A percentile compares a stretch with the other conserved stretches of the same genome.
These are phyloP conservation scores for Ferdinandea cuprea DNA, from an alignment of 2,888 invertebrate species.

Conservation along the genomic window DNA sequence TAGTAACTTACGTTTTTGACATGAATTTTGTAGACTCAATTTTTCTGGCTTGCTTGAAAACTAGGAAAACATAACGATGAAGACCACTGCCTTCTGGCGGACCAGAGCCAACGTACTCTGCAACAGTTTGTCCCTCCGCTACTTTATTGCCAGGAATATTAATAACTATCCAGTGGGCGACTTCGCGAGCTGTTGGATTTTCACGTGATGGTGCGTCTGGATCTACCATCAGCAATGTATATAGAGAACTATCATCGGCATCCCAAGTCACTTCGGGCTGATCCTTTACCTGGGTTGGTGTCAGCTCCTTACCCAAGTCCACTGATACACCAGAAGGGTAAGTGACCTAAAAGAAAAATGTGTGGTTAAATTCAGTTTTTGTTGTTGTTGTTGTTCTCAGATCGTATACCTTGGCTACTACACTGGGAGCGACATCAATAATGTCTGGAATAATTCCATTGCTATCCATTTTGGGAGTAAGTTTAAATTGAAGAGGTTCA, in stretches of 20 bases:
- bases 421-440: slow-evolving; percentile 55
- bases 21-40: slow-evolving; percentile 83
- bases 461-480: slow-evolving; percentile 5
- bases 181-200: slow-evolving; percentile 92
- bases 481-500: neutral
- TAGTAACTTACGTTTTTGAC: slow-evolving; percentile 30
- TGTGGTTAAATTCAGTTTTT: neutral
- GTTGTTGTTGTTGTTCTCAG: neutral
- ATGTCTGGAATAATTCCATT: slow-evolving; percentile 74
- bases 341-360: slow-evolving; percentile 74
- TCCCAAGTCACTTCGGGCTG: slow-evolving; percentile 88
- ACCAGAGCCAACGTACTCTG: slow-evolving; percentile 93
- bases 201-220: slow-evolving; percentile 90
- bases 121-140: slow-evolving; percentile 89
- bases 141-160: slow-evolving; percentile 91
- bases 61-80: slow-evolving; percentile 88
- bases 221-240: slow-evolving; percentile 94
- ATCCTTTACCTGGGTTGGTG: slow-evolving; percentile 90
- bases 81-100: slow-evolving; percentile 89
- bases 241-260: slow-evolving; percentile 85
- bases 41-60: slow-evolving; percentile 87
- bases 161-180: slow-evolving; percentile 96
- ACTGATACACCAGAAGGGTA: slow-evolving; percentile 83
- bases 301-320: slow-evolving; percentile 88
- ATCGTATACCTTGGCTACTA: slow-evolving; percentile 78